These are phyloP conservation scores for Gorsachius goisagi DNA, from an alignment of 2,113 vertebrate species.

Conservation along the genomic window DNA sequence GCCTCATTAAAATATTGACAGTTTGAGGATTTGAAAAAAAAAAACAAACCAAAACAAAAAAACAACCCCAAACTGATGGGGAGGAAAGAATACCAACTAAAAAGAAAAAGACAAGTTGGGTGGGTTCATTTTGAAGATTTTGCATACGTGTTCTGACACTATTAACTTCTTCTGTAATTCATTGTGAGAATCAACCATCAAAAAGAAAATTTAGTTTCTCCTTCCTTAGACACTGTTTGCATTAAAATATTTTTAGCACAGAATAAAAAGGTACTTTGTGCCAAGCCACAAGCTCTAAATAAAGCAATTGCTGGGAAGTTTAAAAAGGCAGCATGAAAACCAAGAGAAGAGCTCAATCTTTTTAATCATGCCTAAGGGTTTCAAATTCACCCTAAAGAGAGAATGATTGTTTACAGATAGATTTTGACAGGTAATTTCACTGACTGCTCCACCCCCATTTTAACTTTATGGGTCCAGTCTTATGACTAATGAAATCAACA, in stretches of 20 bases:
- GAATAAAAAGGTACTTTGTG: neutral
- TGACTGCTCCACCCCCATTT: neutral
- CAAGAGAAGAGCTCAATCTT: neutral
- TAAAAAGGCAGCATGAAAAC: neutral
- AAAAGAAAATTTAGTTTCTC: neutral
- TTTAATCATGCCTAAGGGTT: neutral
- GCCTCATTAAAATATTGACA: constrained; percentile 3
- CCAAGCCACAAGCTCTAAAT: neutral
- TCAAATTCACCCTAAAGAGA: neutral
- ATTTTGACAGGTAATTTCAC: constrained; percentile 23
- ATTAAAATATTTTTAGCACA: neutral
- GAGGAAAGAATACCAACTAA: neutral
- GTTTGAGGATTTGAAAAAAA: neutral
- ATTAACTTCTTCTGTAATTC: neutral
- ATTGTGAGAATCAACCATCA: neutral
- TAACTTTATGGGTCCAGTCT: neutral
- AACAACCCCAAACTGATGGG: neutral
- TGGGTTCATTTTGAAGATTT: neutral
- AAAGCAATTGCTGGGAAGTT: neutral
- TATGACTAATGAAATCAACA: neutral
- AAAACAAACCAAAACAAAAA: neutral
- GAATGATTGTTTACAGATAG: constrained; percentile 31
- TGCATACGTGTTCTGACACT: neutral
- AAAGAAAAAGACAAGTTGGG: neutral
- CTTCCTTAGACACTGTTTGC: neutral